Evolutionary conservation across 2,113 vertebrate genomes (phyloP), one percentile per base, ranked within the genome.

Genomic region (Pavo muticus): DNA sequence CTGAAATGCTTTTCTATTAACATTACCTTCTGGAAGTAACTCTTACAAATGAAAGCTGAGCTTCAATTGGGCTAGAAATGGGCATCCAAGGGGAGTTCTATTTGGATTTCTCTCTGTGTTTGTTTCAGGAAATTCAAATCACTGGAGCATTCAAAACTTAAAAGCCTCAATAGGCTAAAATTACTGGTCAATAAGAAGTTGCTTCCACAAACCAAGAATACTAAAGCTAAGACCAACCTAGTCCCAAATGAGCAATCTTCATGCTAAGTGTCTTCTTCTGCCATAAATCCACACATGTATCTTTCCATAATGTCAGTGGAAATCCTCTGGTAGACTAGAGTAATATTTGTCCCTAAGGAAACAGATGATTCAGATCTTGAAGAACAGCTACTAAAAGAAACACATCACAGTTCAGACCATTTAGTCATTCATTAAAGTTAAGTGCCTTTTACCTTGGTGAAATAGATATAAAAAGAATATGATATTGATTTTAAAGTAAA

Each of bases 351-450:
- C 69, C 73, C 42, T 65, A 39, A 52, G 50, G 84, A 88, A 72
- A 79, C 12, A n/a, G 8, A 60, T 35, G 30, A 54, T 71, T 89
- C 60, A 25, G 27, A 40, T 61, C 45, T 29, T 45, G 70, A 77
- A 84, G 39, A n/a, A 71, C 67, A 90, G 29, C 30, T 65, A 72
- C 44, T 32, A 32, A 64, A 69, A 88, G 47, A 80, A 79, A 24
- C 21, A 30, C 50, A 16, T 20, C 45, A n/a, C 16, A 21, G 37
- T n/a, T 81, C 54, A 75, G 37, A 77, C 40, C 67, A 87, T 83
- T 87, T 5, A 82, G 50, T 50, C 0, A 71, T 59, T 85, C 29
- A 52, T 32, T 70, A 61, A 32, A 0, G 0, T 35, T 75, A 82
- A 44, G 44, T 81, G 44, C 29, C 10, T 68, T 88, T 93, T 84